Evolutionary conservation across 2,113 vertebrate species (phyloP).

Genomic region (Halcyon malimbica): DNA sequence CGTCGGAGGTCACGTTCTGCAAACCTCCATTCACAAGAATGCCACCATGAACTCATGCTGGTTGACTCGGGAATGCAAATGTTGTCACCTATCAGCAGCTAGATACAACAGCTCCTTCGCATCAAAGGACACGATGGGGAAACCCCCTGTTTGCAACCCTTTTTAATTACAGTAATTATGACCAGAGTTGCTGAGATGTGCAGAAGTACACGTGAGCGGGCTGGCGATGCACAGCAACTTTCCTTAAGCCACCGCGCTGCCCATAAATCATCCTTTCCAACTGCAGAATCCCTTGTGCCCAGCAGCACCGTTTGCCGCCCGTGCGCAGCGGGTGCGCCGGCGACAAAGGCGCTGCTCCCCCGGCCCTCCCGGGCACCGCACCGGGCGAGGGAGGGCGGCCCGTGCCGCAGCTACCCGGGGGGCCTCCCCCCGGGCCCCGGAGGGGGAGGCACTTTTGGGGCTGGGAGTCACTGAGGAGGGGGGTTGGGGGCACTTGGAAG

Average conservation of each 20-base stretch:
- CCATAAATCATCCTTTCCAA: fast-evolving
- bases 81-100: neutral
- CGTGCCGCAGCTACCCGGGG: neutral
- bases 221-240: neutral
- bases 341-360: neutral
- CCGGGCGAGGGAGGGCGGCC: fast-evolving
- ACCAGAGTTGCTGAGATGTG: neutral
- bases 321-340: fast-evolving
- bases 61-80: neutral
- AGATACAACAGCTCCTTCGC: neutral
- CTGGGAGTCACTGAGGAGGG: no score
- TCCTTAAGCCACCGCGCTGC: fast-evolving
- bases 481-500: no score
- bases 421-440: neutral
- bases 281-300: neutral
- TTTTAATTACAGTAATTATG: neutral
- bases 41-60: fast-evolving
- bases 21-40: neutral
- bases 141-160: neutral
- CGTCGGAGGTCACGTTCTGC: neutral
- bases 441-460: neutral
- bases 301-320: fast-evolving
- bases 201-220: neutral
- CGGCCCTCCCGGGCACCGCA: no score
- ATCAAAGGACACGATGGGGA: neutral